Base-by-base conservation (phyloP, 1,140 invertebrate species). In the Delia radicum region DNA sequence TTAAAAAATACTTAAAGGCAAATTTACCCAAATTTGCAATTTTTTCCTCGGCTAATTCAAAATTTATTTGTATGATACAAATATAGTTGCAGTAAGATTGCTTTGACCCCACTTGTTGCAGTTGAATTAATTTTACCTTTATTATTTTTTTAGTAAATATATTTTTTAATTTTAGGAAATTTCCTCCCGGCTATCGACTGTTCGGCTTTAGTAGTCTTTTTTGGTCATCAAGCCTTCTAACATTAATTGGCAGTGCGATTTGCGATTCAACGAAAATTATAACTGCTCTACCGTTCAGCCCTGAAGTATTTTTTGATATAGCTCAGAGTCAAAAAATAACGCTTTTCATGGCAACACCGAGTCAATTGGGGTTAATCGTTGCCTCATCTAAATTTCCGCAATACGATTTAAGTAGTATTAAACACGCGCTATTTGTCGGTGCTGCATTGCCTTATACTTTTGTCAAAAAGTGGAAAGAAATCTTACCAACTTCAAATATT, bases 251-350 rank as follows among this genome's bases (percentile, higher is more conserved):
- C 24, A 78, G 79, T 7, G 75, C 79, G 3, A 73, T 82, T 6
- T 77, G 78, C 46, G 78, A 78, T 80, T 76, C 77, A 10, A 82
- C 77, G 1, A 78, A 81, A 4, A 79, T 84, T 37, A 78, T 79
- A 15, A 76, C 63, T 6, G 21, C 13, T 55, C 63, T 42, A 76
- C 75, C 15, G 27, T 80, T 5, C 62, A 72, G 61, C 0, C 29
- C 67, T 1, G 80, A 81, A 29, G 12, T 8, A 0, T 65, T 81
- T 18, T 0, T 74, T 5, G 48, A 61, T 4, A 26, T 82, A 2
- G 28, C 76, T 61, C 42, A 75, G 46, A 33, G 73, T 27, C 74
- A 76, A 28, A 65, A 33, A n/a, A 31, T 75, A 12, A 67, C 18
- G 13, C 18, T 69, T 2, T 15, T 71, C 3, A 13, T 77, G 10